These are phyloP conservation scores for Chrysotoxum bicinctum DNA, from an alignment of 2,888 invertebrate genomes.

Conservation along the genomic window DNA sequence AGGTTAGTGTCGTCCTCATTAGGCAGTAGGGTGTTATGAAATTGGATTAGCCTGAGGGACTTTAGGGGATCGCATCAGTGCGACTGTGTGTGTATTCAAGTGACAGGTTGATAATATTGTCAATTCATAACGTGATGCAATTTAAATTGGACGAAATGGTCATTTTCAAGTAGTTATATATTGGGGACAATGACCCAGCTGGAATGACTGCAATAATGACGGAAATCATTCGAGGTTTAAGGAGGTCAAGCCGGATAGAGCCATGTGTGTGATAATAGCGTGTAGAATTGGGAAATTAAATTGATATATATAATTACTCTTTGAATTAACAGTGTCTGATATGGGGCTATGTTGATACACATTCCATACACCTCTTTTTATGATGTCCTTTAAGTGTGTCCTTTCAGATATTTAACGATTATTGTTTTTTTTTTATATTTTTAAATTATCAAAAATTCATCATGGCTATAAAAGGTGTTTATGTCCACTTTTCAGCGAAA, in stretches of 20 bases:
- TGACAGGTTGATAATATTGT: constrained; percentile 55
- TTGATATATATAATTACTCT: constrained; percentile 30
- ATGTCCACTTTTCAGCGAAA: background rate
- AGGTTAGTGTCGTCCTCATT: background rate
- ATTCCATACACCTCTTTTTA: background rate
- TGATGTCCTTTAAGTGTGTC: background rate
- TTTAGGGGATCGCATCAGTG: background rate
- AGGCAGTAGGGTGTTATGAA: constrained; percentile 20
- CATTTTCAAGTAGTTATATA: background rate
- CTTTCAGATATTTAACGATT: background rate
- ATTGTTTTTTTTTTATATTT: background rate
- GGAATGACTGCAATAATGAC: background rate
- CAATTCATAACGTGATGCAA: constrained; percentile 50
- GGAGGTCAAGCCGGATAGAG: background rate
- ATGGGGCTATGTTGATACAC: background rate
- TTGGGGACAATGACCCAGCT: constrained; percentile 11
- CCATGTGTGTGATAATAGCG: background rate
- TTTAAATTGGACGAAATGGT: constrained; percentile 40
- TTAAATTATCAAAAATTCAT: constrained; percentile 20
- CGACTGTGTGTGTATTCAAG: constrained; percentile 2
- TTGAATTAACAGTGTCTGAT: background rate
- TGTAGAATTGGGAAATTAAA: constrained; percentile 4
- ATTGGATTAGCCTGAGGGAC: constrained; percentile 49
- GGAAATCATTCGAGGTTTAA: background rate
- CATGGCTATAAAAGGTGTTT: constrained; percentile 14